A percentile compares a stretch with the other conserved stretches of the same genome.
Evolutionary conservation across 2,113 vertebrate genomes (phyloP).

Genomic region (Pipra filicauda): DNA sequence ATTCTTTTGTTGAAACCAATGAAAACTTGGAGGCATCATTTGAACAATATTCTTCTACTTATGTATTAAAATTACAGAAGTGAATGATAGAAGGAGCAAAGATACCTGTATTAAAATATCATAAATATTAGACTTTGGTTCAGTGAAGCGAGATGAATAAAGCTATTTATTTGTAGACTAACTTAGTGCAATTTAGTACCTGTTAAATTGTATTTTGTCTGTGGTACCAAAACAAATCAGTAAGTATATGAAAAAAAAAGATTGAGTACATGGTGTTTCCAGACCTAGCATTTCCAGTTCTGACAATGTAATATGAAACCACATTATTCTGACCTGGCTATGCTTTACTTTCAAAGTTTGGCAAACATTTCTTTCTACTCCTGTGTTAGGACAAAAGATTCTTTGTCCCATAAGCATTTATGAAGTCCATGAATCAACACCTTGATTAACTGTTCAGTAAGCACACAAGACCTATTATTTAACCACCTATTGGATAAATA

Average conservation of each 20-base stretch:
- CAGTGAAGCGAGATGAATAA: not conserved
- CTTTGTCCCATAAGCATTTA: not conserved
- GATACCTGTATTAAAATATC: not conserved
- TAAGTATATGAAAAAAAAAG: not conserved
- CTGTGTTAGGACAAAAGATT: not conserved
- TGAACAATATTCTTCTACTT: not conserved
- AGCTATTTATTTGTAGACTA: not conserved
- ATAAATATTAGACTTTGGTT: not conserved
- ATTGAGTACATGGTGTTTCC: not conserved
- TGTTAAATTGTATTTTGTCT: not conserved
- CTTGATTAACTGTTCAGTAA: slow-evolving; percentile 1
- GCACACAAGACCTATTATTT: slow-evolving; percentile 11
- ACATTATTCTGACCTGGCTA: not conserved
- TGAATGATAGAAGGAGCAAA: not conserved
- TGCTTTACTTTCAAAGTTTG: not conserved
- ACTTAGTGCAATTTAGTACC: not conserved
- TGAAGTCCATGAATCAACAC: not conserved
- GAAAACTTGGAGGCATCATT: not conserved
- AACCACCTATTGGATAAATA: not conserved
- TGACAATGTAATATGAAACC: not conserved
- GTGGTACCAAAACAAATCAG: not conserved
- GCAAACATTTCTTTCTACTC: not conserved
- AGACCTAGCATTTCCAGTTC: not conserved
- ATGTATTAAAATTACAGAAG: not conserved
- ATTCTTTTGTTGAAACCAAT: not conserved